Percentiles rank a stretch among this genome's conserved stretches.
Evolutionary conservation across 2,113 vertebrate genomes (phyloP).

Genomic region (Haemorhous mexicanus): DNA sequence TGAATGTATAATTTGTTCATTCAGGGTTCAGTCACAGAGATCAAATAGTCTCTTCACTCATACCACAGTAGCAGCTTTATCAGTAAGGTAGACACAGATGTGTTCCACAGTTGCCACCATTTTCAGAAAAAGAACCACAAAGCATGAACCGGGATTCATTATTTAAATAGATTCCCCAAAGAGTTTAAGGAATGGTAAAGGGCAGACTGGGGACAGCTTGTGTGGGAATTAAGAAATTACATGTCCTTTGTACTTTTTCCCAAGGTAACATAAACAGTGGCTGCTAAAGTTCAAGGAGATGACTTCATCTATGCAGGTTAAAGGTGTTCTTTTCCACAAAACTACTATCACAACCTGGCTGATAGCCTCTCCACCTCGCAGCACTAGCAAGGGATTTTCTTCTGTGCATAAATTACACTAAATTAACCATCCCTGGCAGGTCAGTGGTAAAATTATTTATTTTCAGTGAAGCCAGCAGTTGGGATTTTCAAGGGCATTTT

Average conservation of each 20-base stretch:
- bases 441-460: background rate
- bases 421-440: constrained; percentile 1
- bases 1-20: background rate
- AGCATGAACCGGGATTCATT: background rate
- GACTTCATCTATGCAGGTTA: background rate
- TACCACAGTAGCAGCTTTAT: background rate
- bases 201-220: background rate
- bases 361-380: background rate
- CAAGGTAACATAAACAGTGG: background rate
- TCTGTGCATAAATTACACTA: constrained; percentile 18
- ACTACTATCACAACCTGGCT: background rate
- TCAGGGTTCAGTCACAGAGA: background rate
- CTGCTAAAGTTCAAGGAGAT: background rate
- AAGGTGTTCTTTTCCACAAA: background rate
- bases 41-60: background rate
- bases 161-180: background rate
- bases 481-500: constrained; percentile 33
- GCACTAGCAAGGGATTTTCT: background rate
- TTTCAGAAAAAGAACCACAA: background rate
- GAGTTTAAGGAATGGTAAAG: background rate
- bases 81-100: background rate
- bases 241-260: background rate
- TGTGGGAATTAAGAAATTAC: background rate
- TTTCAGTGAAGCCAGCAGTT: constrained; percentile 2
- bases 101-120: background rate